Percentiles rank a stretch among this genome's conserved stretches.
Evolutionary conservation across 2,888 invertebrate genomes (phyloP).

Genomic region (Slavum lentiscoides): DNA sequence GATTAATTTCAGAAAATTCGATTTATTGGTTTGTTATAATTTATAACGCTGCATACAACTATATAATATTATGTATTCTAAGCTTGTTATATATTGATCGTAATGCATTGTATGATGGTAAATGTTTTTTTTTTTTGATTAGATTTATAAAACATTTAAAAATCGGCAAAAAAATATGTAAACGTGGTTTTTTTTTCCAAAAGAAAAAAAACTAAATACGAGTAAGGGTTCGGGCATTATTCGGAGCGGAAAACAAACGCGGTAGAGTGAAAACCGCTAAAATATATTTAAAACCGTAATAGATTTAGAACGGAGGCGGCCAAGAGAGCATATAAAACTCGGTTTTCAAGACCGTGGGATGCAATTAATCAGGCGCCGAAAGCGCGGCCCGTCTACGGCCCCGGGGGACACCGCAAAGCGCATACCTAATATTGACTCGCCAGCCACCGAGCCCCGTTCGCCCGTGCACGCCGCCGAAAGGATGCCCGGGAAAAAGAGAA

Average conservation of each 20-base stretch:
- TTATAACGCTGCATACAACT: too few species aligned
- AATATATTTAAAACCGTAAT: slow-evolving; percentile 38
- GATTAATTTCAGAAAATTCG: too few species aligned
- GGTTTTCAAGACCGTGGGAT: slow-evolving; percentile 27
- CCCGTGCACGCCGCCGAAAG: slow-evolving; percentile 23
- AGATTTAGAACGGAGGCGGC: neutral
- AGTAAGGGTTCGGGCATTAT: neutral
- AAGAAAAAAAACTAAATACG: neutral
- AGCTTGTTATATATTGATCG: too few species aligned
- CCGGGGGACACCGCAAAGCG: slow-evolving; percentile 35
- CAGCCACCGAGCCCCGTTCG: neutral
- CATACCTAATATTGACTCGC: slow-evolving; percentile 52
- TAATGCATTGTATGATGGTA: too few species aligned
- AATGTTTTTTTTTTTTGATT: too few species aligned
- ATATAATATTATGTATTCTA: too few species aligned
- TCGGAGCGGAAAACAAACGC: neutral
- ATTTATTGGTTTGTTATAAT: too few species aligned
- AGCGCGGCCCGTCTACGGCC: slow-evolving; percentile 34
- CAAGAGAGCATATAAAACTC: slow-evolving; percentile 17
- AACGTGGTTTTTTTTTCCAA: neutral
- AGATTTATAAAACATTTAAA: too few species aligned
- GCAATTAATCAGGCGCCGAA: slow-evolving; percentile 50
- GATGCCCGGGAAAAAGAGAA: slow-evolving; percentile 37
- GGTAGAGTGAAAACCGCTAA: slow-evolving; percentile 10
- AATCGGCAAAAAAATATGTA: neutral